Evolutionary conservation across 2,888 invertebrate species (phyloP), one percentile per base, ranked within the genome.

Genomic region (Torymus texanus): DNA sequence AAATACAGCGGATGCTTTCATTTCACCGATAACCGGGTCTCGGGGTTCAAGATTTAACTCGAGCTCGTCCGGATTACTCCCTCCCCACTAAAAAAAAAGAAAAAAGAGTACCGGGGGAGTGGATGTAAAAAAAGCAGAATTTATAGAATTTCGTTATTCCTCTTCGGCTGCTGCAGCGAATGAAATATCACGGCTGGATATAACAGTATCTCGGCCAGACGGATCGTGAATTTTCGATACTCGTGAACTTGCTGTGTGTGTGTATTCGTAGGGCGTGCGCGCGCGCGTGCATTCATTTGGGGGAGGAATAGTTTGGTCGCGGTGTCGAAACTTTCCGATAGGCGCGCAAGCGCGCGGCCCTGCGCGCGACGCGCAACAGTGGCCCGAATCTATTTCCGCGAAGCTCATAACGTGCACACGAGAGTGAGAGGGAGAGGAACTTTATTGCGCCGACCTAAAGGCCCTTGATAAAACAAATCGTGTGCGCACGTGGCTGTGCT

Each of bases 361-460:
- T 70, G 10, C 29, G 29, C 29, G 5, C 29, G 29, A 29, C 29
- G 29, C 29, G 29, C 29, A 29, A 29, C 29, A 29, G 29, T 29
- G 29, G 29, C 24, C 13, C 51, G 59, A 59, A 70, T 70, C 62
- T 29, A 63, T 62, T 55, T 63, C 16, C 16, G 13, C 29, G 51
- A 18, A 59, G 50, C 59, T 55, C 56, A 41, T 29, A 62, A 58
- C 59, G 61, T 21, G n/a, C 51, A 58, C 4, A 12, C 12, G 58
- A 24, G 18, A 16, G 13, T 2, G 56, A 8, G 18, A 53, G 72
- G 8, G 14, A 29, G 72, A 41, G 53, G 74, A 74, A 65, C 74
- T 74, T 74, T 74, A 74, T 74, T 74, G 74, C 74, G 16, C 14
- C 51, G 61, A 61, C 21, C 61, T 61, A 51, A 56, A 50, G 59